These are phyloP conservation scores for Oryzias javanicus DNA, from an alignment of 2,113 vertebrate species.

Conservation along the genomic window DNA sequence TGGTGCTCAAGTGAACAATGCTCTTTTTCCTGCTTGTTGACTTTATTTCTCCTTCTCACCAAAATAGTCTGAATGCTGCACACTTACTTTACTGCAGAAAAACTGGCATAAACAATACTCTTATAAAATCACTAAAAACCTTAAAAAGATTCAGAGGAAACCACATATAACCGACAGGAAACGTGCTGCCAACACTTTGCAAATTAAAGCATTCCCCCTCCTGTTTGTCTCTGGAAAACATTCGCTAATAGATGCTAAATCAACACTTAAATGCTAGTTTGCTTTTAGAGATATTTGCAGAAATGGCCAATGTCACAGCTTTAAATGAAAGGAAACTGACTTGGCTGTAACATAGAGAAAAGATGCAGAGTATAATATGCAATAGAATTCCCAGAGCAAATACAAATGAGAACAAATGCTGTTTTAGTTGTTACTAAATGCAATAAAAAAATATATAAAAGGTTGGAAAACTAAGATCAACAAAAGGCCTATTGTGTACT, in stretches of 20 bases:
- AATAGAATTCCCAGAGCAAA: constrained; percentile 50
- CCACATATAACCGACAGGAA: constrained; percentile 46
- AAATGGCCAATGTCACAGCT: constrained; percentile 36
- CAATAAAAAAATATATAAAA: constrained; percentile 4
- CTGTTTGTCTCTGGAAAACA: neutral
- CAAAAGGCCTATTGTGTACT: no score
- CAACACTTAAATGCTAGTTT: neutral
- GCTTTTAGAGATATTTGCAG: constrained; percentile 42
- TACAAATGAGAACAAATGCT: constrained; percentile 35
- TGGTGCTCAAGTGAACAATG: constrained; percentile 48
- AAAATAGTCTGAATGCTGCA: constrained; percentile 52
- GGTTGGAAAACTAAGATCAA: neutral
- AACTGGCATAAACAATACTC: constrained; percentile 37
- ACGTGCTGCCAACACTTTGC: constrained; percentile 35
- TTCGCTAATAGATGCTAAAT: constrained; percentile 6
- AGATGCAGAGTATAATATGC: constrained; percentile 37
- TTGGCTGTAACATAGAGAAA: constrained; percentile 22
- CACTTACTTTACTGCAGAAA: constrained; percentile 10
- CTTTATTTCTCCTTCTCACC: constrained; percentile 17
- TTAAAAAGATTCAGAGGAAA: constrained; percentile 41
- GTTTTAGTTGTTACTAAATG: constrained; percentile 3
- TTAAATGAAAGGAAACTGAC: constrained; percentile 39
- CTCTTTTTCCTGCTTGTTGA: constrained; percentile 52
- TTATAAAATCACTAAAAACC: constrained; percentile 30
- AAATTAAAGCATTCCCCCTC: constrained; percentile 10